Evolutionary conservation across 2,113 vertebrate genomes (phyloP).

Genomic region (Rana temporaria): DNA sequence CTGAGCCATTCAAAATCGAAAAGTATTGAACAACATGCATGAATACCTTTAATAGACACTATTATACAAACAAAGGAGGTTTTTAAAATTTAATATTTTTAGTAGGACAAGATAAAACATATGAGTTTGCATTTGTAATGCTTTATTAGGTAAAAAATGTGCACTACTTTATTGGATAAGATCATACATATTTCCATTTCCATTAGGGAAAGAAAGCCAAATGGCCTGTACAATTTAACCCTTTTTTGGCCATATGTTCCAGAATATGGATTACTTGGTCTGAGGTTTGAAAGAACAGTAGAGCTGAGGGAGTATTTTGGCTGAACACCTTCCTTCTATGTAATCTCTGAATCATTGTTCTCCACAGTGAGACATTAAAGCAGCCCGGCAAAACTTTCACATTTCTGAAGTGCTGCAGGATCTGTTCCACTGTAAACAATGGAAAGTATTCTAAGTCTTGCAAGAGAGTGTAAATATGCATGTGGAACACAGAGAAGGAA

Average conservation of each 20-base stretch:
- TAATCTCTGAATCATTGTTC: slow-evolving; percentile 47
- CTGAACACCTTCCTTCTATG: slow-evolving; percentile 24
- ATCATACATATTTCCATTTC: not conserved
- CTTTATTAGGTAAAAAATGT: no score
- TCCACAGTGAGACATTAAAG: slow-evolving; percentile 27
- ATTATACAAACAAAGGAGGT: no score
- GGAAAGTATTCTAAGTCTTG: slow-evolving; percentile 35
- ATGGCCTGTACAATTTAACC: not conserved
- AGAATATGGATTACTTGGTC: not conserved
- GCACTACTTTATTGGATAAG: no score
- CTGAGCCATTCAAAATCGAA: no score
- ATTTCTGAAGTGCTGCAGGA: slow-evolving; percentile 21
- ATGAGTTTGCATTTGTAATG: no score
- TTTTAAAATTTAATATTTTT: no score
- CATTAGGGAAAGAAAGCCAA: not conserved
- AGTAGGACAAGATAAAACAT: no score
- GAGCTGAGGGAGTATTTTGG: slow-evolving; percentile 37
- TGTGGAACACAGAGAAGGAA: slow-evolving; percentile 2
- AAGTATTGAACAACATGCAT: no score
- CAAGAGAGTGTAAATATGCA: slow-evolving; percentile 35
- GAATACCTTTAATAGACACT: no score
- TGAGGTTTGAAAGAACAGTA: slow-evolving; percentile 25
- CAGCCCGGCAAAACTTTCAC: slow-evolving; percentile 23
- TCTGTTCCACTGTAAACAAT: slow-evolving; percentile 48
- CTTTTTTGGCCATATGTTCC: slow-evolving; percentile 9